These are phyloP conservation scores for Eledona agricola DNA, from an alignment of 2,888 invertebrate species.

Conservation along the genomic window DNA sequence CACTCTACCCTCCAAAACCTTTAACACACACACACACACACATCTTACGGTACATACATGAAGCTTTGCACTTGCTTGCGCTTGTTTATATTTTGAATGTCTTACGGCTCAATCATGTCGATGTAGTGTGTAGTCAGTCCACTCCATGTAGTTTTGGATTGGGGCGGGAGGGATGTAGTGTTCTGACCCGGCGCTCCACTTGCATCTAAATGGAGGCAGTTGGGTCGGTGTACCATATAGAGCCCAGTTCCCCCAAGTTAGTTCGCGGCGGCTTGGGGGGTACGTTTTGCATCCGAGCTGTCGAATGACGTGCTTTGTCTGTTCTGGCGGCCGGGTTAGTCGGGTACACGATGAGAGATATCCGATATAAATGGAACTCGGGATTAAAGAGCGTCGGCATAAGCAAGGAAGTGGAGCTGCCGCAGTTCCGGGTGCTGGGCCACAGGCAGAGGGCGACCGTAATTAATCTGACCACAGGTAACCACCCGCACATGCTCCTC, in stretches of 20 bases:
- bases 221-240: neutral
- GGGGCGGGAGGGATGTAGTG: constrained; percentile 21
- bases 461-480: constrained; percentile 96
- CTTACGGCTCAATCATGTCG: constrained; percentile 17
- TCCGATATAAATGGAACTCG: constrained; percentile 96
- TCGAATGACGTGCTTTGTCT: constrained; percentile 63
- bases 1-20: too few relatives aligned
- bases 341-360: constrained; percentile 98
- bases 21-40: too few relatives aligned
- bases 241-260: constrained; percentile 20
- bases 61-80: constrained; percentile 57
- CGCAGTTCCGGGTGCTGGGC: constrained; percentile 96
- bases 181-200: too few relatives aligned
- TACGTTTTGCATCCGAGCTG: constrained; percentile 47
- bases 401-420: constrained; percentile 94
- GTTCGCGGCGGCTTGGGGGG: constrained; percentile 7
- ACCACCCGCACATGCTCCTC: constrained; percentile 50
- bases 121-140: constrained; percentile 37
- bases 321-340: constrained; percentile 70
- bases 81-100: constrained; percentile 44
- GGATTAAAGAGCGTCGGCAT: constrained; percentile 93
- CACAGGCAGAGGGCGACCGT: constrained; percentile 94
- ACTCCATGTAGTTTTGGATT: constrained; percentile 39
- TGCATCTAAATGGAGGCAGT: constrained; percentile 2
- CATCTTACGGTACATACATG: too few relatives aligned